Evolutionary conservation across 2,888 invertebrate species (phyloP).

Genomic region (Acleris sparsana): DNA sequence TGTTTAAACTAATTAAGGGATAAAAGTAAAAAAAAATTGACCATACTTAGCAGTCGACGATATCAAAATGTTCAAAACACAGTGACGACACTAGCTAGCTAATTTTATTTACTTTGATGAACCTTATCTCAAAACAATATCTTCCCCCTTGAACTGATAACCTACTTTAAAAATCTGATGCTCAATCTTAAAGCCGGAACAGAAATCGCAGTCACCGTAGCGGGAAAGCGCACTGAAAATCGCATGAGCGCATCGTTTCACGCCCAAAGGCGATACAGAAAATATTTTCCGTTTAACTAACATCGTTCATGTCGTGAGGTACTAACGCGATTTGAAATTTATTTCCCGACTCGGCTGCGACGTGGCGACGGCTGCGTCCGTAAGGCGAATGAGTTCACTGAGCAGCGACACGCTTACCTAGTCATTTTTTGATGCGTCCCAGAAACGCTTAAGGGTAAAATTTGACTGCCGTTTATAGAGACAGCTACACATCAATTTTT

Average conservation of each 20-base stretch:
- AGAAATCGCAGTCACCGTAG: constrained; percentile 20
- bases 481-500: too few species aligned
- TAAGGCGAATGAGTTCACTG: constrained; percentile 30
- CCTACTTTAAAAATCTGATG: constrained; percentile 18
- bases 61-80: too few species aligned
- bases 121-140: not conserved
- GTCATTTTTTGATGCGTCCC: not conserved
- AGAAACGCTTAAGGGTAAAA: not conserved
- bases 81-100: too few species aligned
- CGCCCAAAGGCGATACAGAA: constrained; percentile 65
- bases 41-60: too few species aligned
- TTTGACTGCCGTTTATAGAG: too few species aligned
- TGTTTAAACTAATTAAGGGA: too few species aligned
- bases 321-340: constrained; percentile 71
- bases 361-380: constrained; percentile 42
- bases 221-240: constrained; percentile 54
- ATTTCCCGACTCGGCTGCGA: constrained; percentile 58
- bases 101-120: too few species aligned
- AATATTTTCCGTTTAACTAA: constrained; percentile 76
- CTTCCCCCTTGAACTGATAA: not conserved
- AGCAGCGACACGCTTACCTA: constrained; percentile 14
- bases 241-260: constrained; percentile 60
- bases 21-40: too few species aligned
- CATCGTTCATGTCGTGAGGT: constrained; percentile 60
- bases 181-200: constrained; percentile 12